phyloP scores from a whole-genome alignment of 2,113 vertebrate genomes.

The Gopherus flavomarginatus region DNA sequence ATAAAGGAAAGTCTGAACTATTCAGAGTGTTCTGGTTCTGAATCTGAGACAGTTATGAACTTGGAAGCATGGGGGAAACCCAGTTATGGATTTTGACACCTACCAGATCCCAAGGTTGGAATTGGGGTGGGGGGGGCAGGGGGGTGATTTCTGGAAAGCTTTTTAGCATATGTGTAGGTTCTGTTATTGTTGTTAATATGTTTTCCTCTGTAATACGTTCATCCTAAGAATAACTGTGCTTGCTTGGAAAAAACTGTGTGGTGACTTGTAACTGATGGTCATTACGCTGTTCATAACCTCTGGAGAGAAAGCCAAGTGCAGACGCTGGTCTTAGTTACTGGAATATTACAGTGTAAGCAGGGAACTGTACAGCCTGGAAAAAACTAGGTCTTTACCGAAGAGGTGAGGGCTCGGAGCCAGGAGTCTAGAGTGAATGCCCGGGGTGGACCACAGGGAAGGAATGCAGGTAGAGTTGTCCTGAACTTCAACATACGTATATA shows the following conservation, averaged over 20 bases:
- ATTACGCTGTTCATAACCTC: neutral
- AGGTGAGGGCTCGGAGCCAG: neutral
- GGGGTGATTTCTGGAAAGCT: neutral
- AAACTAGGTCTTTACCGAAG: neutral
- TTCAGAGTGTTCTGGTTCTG: neutral
- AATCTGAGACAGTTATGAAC: neutral
- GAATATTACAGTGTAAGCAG: too few relatives aligned
- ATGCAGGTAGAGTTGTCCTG: neutral
- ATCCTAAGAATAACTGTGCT: neutral
- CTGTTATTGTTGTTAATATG: too few relatives aligned
- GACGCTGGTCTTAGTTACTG: too few relatives aligned
- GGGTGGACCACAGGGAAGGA: neutral
- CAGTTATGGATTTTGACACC: neutral
- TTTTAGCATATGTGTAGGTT: neutral
- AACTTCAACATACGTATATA: neutral
- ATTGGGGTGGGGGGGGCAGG: neutral
- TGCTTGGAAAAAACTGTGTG: neutral
- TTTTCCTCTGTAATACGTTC: neutral
- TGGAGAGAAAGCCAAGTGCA: neutral
- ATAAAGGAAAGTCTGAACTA: neutral
- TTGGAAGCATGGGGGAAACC: neutral
- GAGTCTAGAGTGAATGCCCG: neutral
- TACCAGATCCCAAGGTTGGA: neutral
- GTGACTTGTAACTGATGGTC: neutral
- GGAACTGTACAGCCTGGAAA: neutral